A percentile compares a stretch with the other conserved stretches of the same genome.
Conservation (phyloP, 2,113 vertebrate genomes). For the Elephas maximus region DNA sequence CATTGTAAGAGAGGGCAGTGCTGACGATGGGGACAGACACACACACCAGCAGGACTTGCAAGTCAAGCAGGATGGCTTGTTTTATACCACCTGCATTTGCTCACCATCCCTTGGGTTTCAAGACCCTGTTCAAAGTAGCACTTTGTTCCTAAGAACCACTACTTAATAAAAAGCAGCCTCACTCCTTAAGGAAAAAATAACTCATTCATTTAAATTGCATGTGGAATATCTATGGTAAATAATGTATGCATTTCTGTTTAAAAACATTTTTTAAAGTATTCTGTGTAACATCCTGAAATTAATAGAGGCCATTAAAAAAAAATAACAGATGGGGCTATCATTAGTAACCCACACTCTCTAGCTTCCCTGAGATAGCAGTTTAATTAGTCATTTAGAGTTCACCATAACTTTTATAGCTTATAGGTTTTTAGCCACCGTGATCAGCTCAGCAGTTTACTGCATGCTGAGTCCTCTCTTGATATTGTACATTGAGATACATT, state of each 20-base stretch:
- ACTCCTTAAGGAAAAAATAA: background rate
- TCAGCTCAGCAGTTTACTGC: background rate
- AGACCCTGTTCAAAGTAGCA: background rate
- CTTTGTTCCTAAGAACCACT: background rate
- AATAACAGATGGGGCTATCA: background rate
- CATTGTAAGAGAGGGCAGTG: background rate
- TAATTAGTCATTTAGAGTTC: background rate
- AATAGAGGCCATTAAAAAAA: background rate
- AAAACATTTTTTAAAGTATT: background rate
- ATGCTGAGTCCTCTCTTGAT: background rate
- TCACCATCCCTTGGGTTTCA: background rate
- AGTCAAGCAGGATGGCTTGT: background rate
- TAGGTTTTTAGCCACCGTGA: background rate
- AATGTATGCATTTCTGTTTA: background rate
- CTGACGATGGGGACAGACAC: background rate
- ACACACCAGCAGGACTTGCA: background rate
- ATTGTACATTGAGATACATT: background rate
- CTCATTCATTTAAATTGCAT: background rate
- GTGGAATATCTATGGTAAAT: background rate
- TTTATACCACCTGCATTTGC: background rate
- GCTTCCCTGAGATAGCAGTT: background rate
- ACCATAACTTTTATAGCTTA: background rate
- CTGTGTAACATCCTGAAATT: background rate
- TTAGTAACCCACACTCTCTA: background rate
- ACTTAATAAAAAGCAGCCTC: background rate